Evolutionary conservation across 2,888 invertebrate genomes (phyloP), one percentile per base, ranked within the genome.

Genomic region (Tenthredo distinguenda): DNA sequence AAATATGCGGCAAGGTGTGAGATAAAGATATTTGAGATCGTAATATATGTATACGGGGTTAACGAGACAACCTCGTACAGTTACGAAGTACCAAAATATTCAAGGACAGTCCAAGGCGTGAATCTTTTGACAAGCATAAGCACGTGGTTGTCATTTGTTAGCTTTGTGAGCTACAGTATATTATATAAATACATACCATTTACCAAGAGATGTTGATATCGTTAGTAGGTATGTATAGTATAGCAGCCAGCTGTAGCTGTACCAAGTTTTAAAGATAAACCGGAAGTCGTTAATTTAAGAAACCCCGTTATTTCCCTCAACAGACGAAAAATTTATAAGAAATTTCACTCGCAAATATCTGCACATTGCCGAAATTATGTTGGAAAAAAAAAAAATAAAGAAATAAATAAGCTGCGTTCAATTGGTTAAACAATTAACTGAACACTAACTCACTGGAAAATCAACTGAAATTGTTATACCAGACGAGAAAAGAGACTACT

Each of bases 71-170:
- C 18, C 21, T 74, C 43, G 74, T 21, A 40, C n/a, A 50, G 26
- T 47, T 34, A 77, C 26, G 81, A 65, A 12, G 81, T 15, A 81
- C 81, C 50, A 65, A 81, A 81, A 81, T 81, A 81, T 81, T 62
- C 81, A 65, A 81, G 81, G 81, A 81, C 81, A 43, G 40, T 50
- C 18, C 21, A 37, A 81, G n/a, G 47, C 77, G 81, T 40, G 62
- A 81, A 81, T 81, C 81, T 81, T 81, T 81, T 81, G 81, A 81
- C 77, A 77, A 58, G 37, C 18, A 50, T 7, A 21, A 37, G 31
- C 81, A 81, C 81, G 81, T 37, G 81, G 62, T 81, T 81, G 62
- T 81, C 58, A 81, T 81, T 81, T 43, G 37, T 81, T 62, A 81
- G 77, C 31, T 77, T 77, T 68, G 68, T 34, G 68, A 68, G 18